These are phyloP conservation scores for Neogale vison DNA, from an alignment of 2,113 vertebrate genomes.

Conservation along the genomic window DNA sequence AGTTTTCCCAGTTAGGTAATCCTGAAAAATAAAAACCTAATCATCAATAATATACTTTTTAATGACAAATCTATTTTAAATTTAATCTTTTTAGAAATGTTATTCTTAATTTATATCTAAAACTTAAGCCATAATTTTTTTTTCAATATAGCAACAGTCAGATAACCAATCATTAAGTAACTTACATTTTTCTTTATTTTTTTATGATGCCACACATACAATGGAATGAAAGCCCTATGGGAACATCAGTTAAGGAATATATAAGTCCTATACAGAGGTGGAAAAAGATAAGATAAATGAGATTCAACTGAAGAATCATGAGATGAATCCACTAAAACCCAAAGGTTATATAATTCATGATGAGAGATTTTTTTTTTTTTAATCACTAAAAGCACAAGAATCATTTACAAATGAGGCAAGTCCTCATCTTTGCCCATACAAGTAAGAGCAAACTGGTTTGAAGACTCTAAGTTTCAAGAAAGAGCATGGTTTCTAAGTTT, in stretches of 20 bases:
- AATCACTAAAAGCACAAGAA: not conserved
- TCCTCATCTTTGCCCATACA: not conserved
- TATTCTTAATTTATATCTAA: constrained; percentile 23
- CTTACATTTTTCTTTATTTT: not conserved
- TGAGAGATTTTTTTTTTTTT: not conserved
- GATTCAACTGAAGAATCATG: not conserved
- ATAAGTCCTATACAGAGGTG: not conserved
- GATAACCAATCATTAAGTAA: not conserved
- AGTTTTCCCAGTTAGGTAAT: not conserved
- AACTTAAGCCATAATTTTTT: not conserved
- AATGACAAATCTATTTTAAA: not conserved
- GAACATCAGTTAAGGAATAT: not conserved
- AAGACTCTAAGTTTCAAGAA: not conserved
- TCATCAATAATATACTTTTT: not conserved
- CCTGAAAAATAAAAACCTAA: not conserved
- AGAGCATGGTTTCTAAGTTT: not conserved
- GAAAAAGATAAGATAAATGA: not conserved
- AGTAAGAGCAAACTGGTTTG: not conserved
- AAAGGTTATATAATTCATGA: not conserved
- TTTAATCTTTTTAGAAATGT: not conserved
- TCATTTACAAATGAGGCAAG: not conserved
- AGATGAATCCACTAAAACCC: not conserved
- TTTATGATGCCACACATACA: not conserved
- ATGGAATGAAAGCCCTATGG: not conserved
- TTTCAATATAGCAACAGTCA: not conserved